phyloP scores from a whole-genome alignment of 2,113 vertebrate genomes.

The Halcyon senegalensis region DNA sequence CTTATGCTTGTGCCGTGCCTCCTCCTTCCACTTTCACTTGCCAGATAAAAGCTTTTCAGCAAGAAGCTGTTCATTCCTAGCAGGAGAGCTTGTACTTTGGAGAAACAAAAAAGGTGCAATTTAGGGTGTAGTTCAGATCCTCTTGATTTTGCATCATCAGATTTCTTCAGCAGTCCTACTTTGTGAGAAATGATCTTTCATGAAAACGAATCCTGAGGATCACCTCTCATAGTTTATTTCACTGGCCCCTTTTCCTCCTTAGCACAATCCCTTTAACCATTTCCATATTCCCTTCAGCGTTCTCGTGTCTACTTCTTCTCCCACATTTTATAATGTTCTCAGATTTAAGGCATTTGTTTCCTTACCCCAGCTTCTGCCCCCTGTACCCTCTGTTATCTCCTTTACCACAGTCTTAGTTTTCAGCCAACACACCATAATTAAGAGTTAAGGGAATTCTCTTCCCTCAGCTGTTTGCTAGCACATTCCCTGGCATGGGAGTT shows the following conservation, averaged over 20 bases:
- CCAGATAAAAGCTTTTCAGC: background rate
- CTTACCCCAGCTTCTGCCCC: background rate
- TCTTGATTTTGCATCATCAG: background rate
- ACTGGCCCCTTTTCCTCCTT: background rate
- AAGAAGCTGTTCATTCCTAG: background rate
- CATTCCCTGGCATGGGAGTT: background rate
- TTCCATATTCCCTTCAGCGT: background rate
- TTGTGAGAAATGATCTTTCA: background rate
- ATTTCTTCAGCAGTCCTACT: background rate
- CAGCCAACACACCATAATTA: background rate
- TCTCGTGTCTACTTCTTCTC: background rate
- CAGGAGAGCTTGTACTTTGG: background rate
- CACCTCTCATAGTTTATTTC: background rate
- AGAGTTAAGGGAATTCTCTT: background rate
- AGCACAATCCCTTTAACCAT: background rate
- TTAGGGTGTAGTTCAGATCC: background rate
- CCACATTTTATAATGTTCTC: background rate
- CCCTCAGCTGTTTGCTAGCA: background rate
- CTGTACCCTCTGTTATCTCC: background rate
- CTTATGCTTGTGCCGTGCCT: background rate
- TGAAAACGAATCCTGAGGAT: background rate
- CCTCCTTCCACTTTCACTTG: background rate
- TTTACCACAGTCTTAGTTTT: background rate
- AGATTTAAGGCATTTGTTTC: background rate
- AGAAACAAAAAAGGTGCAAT: background rate